Evolutionary conservation across 2,113 vertebrate species (phyloP).

Genomic region (Coptodon rendalli): DNA sequence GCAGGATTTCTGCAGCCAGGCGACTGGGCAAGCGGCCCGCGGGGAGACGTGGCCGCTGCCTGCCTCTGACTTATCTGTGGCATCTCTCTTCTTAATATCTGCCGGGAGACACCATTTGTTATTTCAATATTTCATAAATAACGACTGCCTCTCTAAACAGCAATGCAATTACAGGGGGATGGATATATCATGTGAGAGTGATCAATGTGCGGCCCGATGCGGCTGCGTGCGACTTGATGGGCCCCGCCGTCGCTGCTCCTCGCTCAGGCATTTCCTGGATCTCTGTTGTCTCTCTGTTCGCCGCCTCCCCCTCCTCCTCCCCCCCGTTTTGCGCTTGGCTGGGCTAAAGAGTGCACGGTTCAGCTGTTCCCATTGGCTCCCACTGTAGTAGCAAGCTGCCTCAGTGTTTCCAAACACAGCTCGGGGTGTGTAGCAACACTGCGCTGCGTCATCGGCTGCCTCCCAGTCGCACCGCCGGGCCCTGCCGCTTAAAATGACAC

Average conservation of each 20-base stretch:
- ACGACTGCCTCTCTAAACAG: constrained; percentile 58
- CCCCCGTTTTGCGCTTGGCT: constrained; percentile 30
- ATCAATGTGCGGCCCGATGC: constrained; percentile 53
- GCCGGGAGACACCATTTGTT: constrained; percentile 61
- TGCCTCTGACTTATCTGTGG: constrained; percentile 60
- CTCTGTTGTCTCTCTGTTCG: constrained; percentile 22
- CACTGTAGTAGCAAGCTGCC: constrained; percentile 45
- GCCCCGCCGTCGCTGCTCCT: not conserved
- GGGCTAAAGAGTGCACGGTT: constrained; percentile 58
- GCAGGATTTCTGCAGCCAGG: constrained; percentile 67
- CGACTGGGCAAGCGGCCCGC: constrained; percentile 57
- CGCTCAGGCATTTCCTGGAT: constrained; percentile 68
- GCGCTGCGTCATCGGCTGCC: constrained; percentile 51
- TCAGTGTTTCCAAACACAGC: constrained; percentile 73
- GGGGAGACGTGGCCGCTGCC: constrained; percentile 12
- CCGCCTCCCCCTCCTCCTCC: not conserved
- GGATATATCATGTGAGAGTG: constrained; percentile 60
- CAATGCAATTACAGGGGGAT: constrained; percentile 57
- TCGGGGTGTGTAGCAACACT: constrained; percentile 67
- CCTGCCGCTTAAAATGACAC: constrained; percentile 46
- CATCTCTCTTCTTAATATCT: constrained; percentile 69
- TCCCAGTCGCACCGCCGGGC: constrained; percentile 24
- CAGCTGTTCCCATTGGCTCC: constrained; percentile 57
- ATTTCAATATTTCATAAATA: constrained; percentile 73
- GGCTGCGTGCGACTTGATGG: constrained; percentile 5